A percentile compares a stretch with the other conserved stretches of the same genome.
Conservation (phyloP, 2,888 invertebrate genomes). For the Cabera pusaria region DNA sequence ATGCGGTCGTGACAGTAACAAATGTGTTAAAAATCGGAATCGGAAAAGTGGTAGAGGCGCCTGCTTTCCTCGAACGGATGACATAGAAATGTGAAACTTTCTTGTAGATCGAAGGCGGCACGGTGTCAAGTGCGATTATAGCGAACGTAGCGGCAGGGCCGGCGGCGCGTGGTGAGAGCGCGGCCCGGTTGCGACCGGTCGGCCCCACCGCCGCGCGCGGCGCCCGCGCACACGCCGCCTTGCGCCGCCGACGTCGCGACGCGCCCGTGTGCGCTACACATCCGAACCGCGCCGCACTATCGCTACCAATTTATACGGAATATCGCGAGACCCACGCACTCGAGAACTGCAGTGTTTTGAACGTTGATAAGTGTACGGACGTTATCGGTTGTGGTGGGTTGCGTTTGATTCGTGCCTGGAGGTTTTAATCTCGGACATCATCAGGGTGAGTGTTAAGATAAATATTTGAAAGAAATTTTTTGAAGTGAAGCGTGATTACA, state of each 20-base stretch:
- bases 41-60: slow-evolving; percentile 33
- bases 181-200: slow-evolving; percentile 82
- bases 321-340: slow-evolving; percentile 49
- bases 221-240: slow-evolving; percentile 70
- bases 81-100: slow-evolving; percentile 80
- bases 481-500: background rate
- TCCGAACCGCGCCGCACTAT: slow-evolving; percentile 44
- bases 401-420: slow-evolving; percentile 39
- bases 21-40: slow-evolving; percentile 32
- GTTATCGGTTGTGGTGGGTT: slow-evolving; percentile 46
- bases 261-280: slow-evolving; percentile 64
- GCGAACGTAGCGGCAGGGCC: slow-evolving; percentile 58
- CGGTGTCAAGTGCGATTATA: slow-evolving; percentile 81
- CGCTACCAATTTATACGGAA: slow-evolving; percentile 47
- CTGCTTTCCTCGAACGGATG: slow-evolving; percentile 53
- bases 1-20: slow-evolving; percentile 36
- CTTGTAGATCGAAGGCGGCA: slow-evolving; percentile 69
- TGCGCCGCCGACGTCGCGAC: slow-evolving; percentile 79
- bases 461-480: no score
- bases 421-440: slow-evolving; percentile 21
- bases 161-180: slow-evolving; percentile 69
- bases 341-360: slow-evolving; percentile 58
- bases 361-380: slow-evolving; percentile 48
- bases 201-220: slow-evolving; percentile 69
- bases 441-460: slow-evolving; percentile 28